Base-by-base conservation (phyloP, 2,113 vertebrate genomes). In the Protobothrops flavoviridis region DNA sequence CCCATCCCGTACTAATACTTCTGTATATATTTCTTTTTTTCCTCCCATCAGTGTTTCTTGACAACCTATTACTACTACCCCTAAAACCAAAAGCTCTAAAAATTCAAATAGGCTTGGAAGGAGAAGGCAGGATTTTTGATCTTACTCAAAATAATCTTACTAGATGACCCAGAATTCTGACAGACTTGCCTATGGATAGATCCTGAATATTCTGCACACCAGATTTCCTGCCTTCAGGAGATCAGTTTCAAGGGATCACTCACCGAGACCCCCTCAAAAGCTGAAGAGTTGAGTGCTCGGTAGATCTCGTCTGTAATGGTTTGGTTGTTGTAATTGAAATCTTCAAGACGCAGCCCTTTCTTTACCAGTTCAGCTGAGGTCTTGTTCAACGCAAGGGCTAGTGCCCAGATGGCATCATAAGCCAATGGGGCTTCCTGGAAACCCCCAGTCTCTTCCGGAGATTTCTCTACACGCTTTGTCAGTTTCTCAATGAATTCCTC, bases 321-420 rank as follows among this genome's bases (percentile, higher is more conserved):
- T 90, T 98, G 98, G 97, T 99, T 99, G 97, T 99, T 99, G 94
- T 99, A 99, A 97, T 99, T 99, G 97, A 99, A 99, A 96, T 99
- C 99, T 94, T 99, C 99, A 94, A 99, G 94, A 3, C 98, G 97
- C 11, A 99, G 95, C 0, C 98, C 98, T 43, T 96, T 98, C 90
- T 98, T 98, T 50, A 98, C 98, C 94, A 99, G 96, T 11, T 98
- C 98, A 0, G 98, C 98, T 0, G 99, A 99, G 0, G 99, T 99
- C 97, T 99, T 99, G 96, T 99, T 99, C 92, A 99, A 98, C 2
- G 99, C 99, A 45, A 99, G 94, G 0, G 99, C 99, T 95, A 99
- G 96, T 0, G 99, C 99, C 99, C 99, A 99, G 86, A 99, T 98
- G 4, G 99, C 99, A 3, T 99, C 99, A 0, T 99, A 99, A 88